A percentile compares a stretch with the other conserved stretches of the same genome.
These are phyloP conservation scores for Pseudotriccus pelzelni DNA, from an alignment of 2,797 vertebrate species.

Conservation along the genomic window DNA sequence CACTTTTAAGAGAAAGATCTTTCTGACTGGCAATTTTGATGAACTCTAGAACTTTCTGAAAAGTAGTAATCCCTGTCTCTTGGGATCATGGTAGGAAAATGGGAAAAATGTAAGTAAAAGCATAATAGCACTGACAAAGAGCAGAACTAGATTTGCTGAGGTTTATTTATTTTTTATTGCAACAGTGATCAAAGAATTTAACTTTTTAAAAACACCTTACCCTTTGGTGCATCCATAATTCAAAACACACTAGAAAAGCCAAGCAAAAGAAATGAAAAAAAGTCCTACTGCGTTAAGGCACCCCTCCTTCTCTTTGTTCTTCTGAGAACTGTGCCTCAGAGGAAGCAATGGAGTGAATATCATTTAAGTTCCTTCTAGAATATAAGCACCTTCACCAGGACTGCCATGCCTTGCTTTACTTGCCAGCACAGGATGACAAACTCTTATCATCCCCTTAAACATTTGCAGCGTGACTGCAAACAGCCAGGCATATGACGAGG, in stretches of 20 bases:
- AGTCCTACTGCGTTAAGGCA: not conserved
- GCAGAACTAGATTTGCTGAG: not conserved
- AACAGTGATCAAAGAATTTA: not conserved
- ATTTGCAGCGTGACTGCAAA: not conserved
- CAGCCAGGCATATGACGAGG: fast-evolving
- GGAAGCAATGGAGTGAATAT: not conserved
- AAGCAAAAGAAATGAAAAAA: not conserved
- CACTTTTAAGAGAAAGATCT: not conserved
- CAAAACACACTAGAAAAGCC: not conserved
- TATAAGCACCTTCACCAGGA: not conserved
- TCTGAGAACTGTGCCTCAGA: not conserved
- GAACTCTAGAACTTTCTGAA: not conserved
- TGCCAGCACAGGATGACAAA: not conserved
- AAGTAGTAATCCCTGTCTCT: not conserved
- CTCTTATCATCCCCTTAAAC: not conserved
- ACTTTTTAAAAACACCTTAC: not conserved
- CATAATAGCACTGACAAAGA: not conserved
- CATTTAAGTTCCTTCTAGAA: not conserved
- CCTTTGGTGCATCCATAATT: not conserved
- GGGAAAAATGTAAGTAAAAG: not conserved
- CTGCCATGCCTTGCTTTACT: not conserved
- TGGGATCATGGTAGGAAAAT: not conserved
- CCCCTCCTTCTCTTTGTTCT: not conserved
- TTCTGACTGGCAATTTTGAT: not conserved
- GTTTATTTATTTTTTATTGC: not conserved